These are phyloP conservation scores for Latrodectus elegans DNA, from an alignment of 2,888 invertebrate species.

Conservation along the genomic window DNA sequence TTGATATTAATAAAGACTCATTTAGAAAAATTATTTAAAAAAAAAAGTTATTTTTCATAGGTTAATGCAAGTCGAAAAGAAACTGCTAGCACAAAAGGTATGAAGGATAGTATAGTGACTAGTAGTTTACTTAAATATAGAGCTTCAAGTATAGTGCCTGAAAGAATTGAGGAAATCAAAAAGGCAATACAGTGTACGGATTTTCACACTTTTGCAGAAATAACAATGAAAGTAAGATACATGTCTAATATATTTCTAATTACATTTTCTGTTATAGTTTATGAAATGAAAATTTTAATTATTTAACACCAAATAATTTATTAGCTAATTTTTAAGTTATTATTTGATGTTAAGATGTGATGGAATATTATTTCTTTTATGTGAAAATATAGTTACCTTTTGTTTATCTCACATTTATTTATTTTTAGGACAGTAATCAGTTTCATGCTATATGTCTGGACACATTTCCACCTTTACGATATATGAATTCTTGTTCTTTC, in stretches of 20 bases:
- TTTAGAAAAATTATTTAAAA: too few species aligned
- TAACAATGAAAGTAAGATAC: slow-evolving; percentile 85
- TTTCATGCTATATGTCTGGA: slow-evolving; percentile 95
- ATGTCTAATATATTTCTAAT: slow-evolving; percentile 2
- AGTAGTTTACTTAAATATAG: slow-evolving; percentile 88
- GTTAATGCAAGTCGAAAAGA: slow-evolving; percentile 84
- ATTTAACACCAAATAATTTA: not conserved
- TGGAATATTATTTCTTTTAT: too few species aligned
- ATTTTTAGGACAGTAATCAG: slow-evolving; percentile 89
- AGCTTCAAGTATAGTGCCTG: slow-evolving; percentile 83
- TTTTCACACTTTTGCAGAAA: slow-evolving; percentile 89
- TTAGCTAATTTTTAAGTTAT: not conserved
- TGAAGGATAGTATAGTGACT: slow-evolving; percentile 87
- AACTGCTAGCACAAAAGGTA: slow-evolving; percentile 89
- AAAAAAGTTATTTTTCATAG: slow-evolving; percentile 19
- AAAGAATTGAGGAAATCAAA: slow-evolving; percentile 80
- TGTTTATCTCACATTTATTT: not conserved
- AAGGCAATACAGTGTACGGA: slow-evolving; percentile 82
- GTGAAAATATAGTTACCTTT: too few species aligned
- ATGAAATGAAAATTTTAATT: not conserved
- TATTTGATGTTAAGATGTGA: not conserved
- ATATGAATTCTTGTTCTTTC: slow-evolving; percentile 92
- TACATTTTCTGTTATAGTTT: not conserved
- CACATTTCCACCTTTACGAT: slow-evolving; percentile 93
- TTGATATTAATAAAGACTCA: too few species aligned